A percentile compares a stretch with the other conserved stretches of the same genome.
phyloP scores from a whole-genome alignment of 30 jellyfish, hydroid and myxozoan species.

The Kudoa iwatai region DNA sequence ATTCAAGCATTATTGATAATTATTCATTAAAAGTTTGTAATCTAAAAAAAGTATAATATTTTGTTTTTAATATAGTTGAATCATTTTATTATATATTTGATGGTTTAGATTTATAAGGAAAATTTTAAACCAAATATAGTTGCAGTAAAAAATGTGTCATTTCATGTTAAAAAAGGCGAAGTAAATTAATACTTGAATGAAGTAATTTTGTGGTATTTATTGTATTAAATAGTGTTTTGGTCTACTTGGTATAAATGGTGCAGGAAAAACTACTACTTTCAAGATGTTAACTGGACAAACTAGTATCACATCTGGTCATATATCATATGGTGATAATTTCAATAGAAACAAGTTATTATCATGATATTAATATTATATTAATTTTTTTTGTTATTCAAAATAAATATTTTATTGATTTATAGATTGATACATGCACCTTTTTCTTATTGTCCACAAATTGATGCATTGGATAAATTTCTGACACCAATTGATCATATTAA shows the following conservation, averaged over 20 bases:
- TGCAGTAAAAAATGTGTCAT: constrained; percentile 28
- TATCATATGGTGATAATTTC: too few relatives aligned
- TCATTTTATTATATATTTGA: too few relatives aligned
- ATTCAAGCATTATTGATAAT: too few relatives aligned
- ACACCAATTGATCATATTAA: constrained; percentile 32
- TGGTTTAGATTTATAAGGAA: constrained; percentile 12
- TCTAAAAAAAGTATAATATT: too few relatives aligned
- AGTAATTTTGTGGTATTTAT: neutral
- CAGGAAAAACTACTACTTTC: constrained; percentile 59
- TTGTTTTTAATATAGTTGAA: too few relatives aligned
- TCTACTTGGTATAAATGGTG: constrained; percentile 71
- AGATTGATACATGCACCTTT: too few relatives aligned
- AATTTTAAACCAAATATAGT: constrained; percentile 6
- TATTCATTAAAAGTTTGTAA: too few relatives aligned
- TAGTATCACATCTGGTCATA: constrained; percentile 21
- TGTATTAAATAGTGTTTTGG: constrained; percentile 34
- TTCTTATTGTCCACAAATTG: constrained; percentile 66
- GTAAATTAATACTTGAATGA: constrained; percentile 3
- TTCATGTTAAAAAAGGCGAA: constrained; percentile 36
- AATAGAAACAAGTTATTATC: too few relatives aligned
- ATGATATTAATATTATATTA: too few relatives aligned
- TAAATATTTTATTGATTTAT: too few relatives aligned
- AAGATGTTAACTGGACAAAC: constrained; percentile 70
- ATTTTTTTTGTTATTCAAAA: too few relatives aligned
- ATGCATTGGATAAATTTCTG: constrained; percentile 26